Evolutionary conservation across 2,797 vertebrate species (phyloP).

Genomic region (Clangula hyemalis): DNA sequence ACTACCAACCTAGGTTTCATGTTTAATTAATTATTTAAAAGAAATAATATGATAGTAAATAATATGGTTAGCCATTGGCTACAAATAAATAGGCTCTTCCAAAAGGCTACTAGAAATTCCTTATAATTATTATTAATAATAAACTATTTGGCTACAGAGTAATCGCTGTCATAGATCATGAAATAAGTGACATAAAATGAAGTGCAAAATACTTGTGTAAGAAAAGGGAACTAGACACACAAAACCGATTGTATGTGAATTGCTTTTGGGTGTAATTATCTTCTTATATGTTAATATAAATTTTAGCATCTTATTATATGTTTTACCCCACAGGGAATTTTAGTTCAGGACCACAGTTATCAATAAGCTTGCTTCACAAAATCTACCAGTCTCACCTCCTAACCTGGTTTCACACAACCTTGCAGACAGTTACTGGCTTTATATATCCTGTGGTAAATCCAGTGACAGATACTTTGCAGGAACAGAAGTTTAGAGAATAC

Average conservation of each 20-base stretch:
- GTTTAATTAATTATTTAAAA: slow-evolving; percentile 23
- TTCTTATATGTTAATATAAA: slow-evolving; percentile 32
- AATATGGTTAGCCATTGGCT: neutral
- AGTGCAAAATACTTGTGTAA: slow-evolving; percentile 15
- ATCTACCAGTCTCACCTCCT: neutral
- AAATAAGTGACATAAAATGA: slow-evolving; percentile 38
- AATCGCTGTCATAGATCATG: neutral
- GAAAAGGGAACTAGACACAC: neutral
- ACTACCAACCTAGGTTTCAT: too few relatives aligned
- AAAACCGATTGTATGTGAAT: neutral
- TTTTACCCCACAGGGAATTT: slow-evolving; percentile 47
- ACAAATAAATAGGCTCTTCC: neutral
- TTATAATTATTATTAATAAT: slow-evolving; percentile 4
- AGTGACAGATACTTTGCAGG: neutral
- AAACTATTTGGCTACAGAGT: slow-evolving; percentile 10
- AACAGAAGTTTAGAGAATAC: neutral
- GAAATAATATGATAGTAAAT: slow-evolving; percentile 8
- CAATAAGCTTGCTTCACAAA: slow-evolving; percentile 23
- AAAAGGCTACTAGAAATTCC: neutral
- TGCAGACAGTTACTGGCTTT: neutral
- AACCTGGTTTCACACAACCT: neutral
- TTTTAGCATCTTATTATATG: slow-evolving; percentile 35
- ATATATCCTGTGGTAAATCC: neutral
- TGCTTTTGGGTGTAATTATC: slow-evolving; percentile 63
- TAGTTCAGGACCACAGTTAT: slow-evolving; percentile 28